A percentile compares a stretch with the other conserved stretches of the same genome.
Conservation (phyloP, 1,140 invertebrate species). For the Aphelenchoides fujianensis region DNA sequence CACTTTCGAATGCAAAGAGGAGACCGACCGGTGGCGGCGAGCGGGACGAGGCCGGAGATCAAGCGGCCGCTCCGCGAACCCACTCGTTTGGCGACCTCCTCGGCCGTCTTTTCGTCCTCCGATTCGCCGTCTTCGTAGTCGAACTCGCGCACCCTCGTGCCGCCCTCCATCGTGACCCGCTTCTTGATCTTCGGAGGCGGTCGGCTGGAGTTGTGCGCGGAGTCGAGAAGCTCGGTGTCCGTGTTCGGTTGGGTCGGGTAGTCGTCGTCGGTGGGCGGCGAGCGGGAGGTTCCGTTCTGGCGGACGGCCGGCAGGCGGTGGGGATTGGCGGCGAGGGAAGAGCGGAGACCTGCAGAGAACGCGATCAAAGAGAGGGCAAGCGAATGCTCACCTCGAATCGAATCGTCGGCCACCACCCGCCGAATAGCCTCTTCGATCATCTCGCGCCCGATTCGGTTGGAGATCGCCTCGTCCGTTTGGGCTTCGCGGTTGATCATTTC, state of each 20-base stretch:
- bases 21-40: not conserved
- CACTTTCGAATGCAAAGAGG: no score
- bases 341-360: not conserved
- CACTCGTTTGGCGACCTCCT: not conserved
- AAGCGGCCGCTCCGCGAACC: not conserved
- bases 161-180: not conserved
- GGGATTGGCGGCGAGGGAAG: not conserved
- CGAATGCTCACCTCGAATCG: not conserved
- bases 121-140: not conserved
- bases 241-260: not conserved
- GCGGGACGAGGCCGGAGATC: not conserved
- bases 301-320: not conserved
- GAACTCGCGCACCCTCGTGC: not conserved
- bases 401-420: slow-evolving; percentile 11
- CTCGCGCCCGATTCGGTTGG: not conserved
- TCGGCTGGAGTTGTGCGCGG: not conserved
- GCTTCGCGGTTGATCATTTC: slow-evolving; percentile 12
- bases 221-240: not conserved
- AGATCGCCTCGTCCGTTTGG: not conserved
- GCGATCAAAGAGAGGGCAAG: not conserved
- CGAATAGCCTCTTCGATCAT: slow-evolving; percentile 16
- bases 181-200: not conserved
- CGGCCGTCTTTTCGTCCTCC: not conserved
- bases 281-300: not conserved
- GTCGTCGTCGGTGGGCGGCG: not conserved